Evolutionary conservation across 2,113 vertebrate species (phyloP).

Genomic region (Calypte anna): DNA sequence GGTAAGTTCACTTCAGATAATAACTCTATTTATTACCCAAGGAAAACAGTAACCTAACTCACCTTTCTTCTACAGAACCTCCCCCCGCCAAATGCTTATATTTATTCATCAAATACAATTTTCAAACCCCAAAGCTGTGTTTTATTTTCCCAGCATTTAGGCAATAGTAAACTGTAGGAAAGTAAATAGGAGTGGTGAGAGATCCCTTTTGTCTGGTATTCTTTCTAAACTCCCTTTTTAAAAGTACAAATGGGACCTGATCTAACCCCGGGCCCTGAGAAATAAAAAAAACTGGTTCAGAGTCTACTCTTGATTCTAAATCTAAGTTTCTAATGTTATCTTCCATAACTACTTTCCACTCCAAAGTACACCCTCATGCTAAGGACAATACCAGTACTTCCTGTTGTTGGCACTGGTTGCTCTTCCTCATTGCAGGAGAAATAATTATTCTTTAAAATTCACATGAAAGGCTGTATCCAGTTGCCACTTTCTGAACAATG

Average conservation of each 20-base stretch:
- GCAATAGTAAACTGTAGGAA: not conserved
- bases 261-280: not conserved
- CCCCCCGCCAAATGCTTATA: not conserved
- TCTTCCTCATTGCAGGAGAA: not conserved
- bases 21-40: not conserved
- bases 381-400: not conserved
- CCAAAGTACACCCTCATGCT: not conserved
- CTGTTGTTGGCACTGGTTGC: not conserved
- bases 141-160: not conserved
- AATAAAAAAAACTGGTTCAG: not conserved
- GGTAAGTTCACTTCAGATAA: not conserved
- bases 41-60: not conserved
- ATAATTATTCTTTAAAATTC: not conserved
- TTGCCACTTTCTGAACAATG: not conserved
- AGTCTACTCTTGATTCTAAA: not conserved
- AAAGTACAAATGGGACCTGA: not conserved
- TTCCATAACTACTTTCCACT: not conserved
- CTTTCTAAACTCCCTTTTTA: not conserved
- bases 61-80: not conserved
- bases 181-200: not conserved
- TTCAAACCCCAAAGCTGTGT: not conserved
- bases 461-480: not conserved
- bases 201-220: not conserved
- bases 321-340: not conserved
- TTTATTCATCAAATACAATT: not conserved